Evolutionary conservation across 1,140 invertebrate species (phyloP).

Genomic region (Zaprionus gabonicus): DNA sequence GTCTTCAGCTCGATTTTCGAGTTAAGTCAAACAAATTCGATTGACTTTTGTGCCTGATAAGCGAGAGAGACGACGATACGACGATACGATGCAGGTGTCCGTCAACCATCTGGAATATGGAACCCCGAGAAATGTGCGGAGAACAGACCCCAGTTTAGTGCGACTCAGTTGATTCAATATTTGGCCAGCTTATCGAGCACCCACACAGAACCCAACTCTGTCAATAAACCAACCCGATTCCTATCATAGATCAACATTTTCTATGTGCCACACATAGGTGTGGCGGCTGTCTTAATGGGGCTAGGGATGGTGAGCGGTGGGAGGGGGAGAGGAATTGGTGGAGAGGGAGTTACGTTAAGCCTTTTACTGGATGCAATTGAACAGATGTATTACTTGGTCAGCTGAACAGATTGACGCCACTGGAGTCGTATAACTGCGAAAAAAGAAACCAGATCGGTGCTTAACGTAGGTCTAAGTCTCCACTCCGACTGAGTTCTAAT

Average conservation of each 20-base stretch:
- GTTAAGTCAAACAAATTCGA: slow-evolving; percentile 55
- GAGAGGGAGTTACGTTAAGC: slow-evolving; percentile 20
- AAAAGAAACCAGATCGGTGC: not conserved
- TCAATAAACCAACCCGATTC: slow-evolving; percentile 32
- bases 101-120: slow-evolving; percentile 28
- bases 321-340: not conserved
- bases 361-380: slow-evolving; percentile 24
- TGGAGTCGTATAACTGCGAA: not conserved
- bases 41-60: slow-evolving; percentile 55
- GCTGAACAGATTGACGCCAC: slow-evolving; percentile 16
- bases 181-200: slow-evolving; percentile 69
- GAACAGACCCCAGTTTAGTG: slow-evolving; percentile 20
- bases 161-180: slow-evolving; percentile 60
- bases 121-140: not conserved
- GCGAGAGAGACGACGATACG: not conserved
- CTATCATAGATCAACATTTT: slow-evolving; percentile 50
- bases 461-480: not conserved
- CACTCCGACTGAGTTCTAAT: not conserved
- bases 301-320: not conserved
- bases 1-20: slow-evolving; percentile 30
- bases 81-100: slow-evolving; percentile 51
- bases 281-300: not conserved
- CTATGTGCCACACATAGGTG: slow-evolving; percentile 14
- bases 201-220: slow-evolving; percentile 42
- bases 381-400: slow-evolving; percentile 14